phyloP scores from a whole-genome alignment of 64 coral and sea anemone genomes.

The Stichodactyla helianthus region DNA sequence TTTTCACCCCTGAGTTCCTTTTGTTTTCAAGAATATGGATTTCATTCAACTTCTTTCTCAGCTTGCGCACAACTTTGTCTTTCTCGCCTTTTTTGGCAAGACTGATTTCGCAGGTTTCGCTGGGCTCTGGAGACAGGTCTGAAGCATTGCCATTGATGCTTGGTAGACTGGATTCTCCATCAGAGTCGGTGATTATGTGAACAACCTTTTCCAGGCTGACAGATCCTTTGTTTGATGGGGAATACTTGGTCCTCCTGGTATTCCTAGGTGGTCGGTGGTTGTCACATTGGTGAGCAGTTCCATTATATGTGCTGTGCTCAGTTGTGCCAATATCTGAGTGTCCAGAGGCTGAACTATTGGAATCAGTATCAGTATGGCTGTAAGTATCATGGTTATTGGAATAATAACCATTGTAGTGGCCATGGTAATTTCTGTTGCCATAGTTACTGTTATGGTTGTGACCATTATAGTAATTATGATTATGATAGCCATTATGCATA shows the following conservation, averaged over 20 bases:
- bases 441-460: slow-evolving; percentile 29
- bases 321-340: slow-evolving; percentile 52
- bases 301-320: slow-evolving; percentile 40
- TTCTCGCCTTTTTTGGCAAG: slow-evolving; percentile 49
- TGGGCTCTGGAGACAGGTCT: slow-evolving; percentile 23
- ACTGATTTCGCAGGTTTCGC: neutral
- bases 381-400: slow-evolving; percentile 49
- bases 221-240: neutral
- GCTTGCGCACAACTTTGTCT: slow-evolving; percentile 80
- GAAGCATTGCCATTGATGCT: slow-evolving; percentile 6
- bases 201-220: slow-evolving; percentile 12
- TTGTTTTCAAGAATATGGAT: slow-evolving; percentile 70
- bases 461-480: slow-evolving; percentile 27
- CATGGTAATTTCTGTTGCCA: slow-evolving; percentile 31
- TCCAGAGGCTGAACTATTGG: slow-evolving; percentile 57
- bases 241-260: neutral
- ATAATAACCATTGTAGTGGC: slow-evolving; percentile 34
- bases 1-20: slow-evolving; percentile 42
- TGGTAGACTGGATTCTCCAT: slow-evolving; percentile 27
- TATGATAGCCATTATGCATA: slow-evolving; percentile 28
- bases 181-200: slow-evolving; percentile 21
- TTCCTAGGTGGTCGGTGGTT: neutral
- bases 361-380: slow-evolving; percentile 57
- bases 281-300: slow-evolving; percentile 38
- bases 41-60: slow-evolving; percentile 91